Base-by-base conservation (phyloP, 2,888 invertebrate genomes). In the Papilio gigon region DNA sequence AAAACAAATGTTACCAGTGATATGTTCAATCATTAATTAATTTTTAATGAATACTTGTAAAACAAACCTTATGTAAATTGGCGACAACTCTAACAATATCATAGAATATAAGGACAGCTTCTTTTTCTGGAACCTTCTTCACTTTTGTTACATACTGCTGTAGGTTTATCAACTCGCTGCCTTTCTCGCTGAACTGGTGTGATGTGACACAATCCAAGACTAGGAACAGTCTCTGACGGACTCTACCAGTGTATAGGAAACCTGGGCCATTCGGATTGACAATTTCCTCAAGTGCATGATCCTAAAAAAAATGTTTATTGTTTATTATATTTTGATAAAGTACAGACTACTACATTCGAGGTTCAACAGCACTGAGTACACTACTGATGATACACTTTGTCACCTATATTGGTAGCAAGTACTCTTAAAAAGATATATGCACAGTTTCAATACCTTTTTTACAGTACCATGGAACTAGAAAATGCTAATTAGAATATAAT, bases 131-230 rank as follows among this genome's bases (percentile, higher is more conserved):
- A 3, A 96, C 92, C 79, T 95, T 95, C 80, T 95, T 96, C 70
- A 95, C 95, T 84, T 94, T 94, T 60, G 96, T 95, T 25, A 96
- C 95, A 80, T 96, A 95, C 78, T 96, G 94, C 78, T 96, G 95
- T 3, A 96, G 87, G 81, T 95, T 95, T 40, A 95, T 93, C 25
- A 95, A 81, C 76, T 94, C 93, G 0, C 92, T 93, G 50, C 89
- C 89, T 72, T 88, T 90, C 70, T 92, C 92, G 71, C 91, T 92
- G 73, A 89, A 92, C 79, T 95, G 95, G 78, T 96, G 95, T 0
- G 95, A 92, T 4, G 94, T 94, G 6, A 95, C 93, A 80, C 95
- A 96, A 82, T 96, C 96, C 47, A 96, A 86, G 0, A 96, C 95
- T 11, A 96, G 89, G 81, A 95, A 95, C 2, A 96, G 85, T 37